Conservation (phyloP, 2,888 invertebrate species). For the Limnephilus lunatus region DNA sequence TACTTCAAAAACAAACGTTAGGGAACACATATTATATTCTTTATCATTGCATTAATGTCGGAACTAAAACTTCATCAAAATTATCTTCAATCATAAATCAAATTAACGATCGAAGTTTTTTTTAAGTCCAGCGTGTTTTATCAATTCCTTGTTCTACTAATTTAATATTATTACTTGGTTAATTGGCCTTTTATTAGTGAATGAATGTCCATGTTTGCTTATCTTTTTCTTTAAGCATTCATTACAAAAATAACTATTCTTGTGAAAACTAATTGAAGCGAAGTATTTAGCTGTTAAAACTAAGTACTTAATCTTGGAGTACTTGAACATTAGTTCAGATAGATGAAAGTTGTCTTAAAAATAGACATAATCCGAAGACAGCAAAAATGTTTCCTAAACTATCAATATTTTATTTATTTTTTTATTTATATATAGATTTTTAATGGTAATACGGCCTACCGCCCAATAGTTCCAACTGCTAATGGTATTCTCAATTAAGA, state of each 20-base stretch:
- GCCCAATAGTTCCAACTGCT: no score
- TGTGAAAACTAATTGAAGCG: background rate
- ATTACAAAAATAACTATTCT: background rate
- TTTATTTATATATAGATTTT: background rate
- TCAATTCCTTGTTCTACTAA: background rate
- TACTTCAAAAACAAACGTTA: background rate
- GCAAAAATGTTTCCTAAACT: background rate
- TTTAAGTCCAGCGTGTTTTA: background rate
- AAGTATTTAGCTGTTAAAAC: background rate
- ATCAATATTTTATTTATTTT: background rate
- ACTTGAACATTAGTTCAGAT: background rate
- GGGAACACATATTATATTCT: background rate
- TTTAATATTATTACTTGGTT: background rate
- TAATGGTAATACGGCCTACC: background rate
- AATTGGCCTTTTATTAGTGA: background rate
- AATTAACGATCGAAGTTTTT: background rate
- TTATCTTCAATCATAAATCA: background rate
- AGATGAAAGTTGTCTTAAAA: background rate
- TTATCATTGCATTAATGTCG: conserved; percentile 2
- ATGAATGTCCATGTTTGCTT: background rate
- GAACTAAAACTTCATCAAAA: background rate
- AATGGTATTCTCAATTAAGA: no score
- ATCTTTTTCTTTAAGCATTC: background rate
- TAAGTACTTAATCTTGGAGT: background rate
- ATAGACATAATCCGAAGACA: background rate